phyloP scores from a whole-genome alignment of 2,888 invertebrate species.

The Lasius fuliginosus region DNA sequence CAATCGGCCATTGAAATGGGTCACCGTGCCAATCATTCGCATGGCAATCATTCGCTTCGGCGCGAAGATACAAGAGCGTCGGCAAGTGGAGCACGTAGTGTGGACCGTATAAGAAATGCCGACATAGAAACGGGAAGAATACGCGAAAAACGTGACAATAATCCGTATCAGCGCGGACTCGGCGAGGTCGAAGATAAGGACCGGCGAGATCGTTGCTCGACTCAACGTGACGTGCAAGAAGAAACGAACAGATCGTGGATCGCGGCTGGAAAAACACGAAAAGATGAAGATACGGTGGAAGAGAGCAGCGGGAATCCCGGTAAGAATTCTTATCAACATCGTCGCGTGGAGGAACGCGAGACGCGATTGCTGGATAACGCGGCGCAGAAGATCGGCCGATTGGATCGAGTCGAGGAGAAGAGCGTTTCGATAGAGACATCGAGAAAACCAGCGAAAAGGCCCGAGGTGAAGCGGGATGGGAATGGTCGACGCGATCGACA shows the following conservation, averaged over 20 bases:
- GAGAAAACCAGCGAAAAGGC: constrained; percentile 17
- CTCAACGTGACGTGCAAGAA: constrained; percentile 51
- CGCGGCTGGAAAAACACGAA: constrained; percentile 19
- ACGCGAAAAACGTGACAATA: constrained; percentile 63
- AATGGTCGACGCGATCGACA: background rate
- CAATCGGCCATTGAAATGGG: background rate
- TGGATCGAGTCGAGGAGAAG: constrained; percentile 17
- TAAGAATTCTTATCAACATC: constrained; percentile 28
- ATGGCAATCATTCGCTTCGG: background rate
- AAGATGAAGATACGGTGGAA: background rate
- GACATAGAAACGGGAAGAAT: constrained; percentile 39
- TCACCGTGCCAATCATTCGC: constrained; percentile 41
- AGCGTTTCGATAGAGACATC: constrained; percentile 1
- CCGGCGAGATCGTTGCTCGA: constrained; percentile 27
- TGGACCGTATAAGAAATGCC: constrained; percentile 12
- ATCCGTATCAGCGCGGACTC: constrained; percentile 23
- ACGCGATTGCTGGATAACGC: constrained; percentile 38
- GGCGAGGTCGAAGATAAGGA: constrained; percentile 52
- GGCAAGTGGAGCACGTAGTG: constrained; percentile 34
- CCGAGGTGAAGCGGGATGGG: constrained; percentile 11
- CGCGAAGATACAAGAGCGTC: constrained; percentile 7
- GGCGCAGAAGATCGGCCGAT: constrained; percentile 11
- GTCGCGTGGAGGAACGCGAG: constrained; percentile 25
- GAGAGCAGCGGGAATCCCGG: constrained; percentile 2
- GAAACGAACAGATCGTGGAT: constrained; percentile 33